phyloP scores from a whole-genome alignment of 1,140 invertebrate genomes.

The Anastrepha ludens region DNA sequence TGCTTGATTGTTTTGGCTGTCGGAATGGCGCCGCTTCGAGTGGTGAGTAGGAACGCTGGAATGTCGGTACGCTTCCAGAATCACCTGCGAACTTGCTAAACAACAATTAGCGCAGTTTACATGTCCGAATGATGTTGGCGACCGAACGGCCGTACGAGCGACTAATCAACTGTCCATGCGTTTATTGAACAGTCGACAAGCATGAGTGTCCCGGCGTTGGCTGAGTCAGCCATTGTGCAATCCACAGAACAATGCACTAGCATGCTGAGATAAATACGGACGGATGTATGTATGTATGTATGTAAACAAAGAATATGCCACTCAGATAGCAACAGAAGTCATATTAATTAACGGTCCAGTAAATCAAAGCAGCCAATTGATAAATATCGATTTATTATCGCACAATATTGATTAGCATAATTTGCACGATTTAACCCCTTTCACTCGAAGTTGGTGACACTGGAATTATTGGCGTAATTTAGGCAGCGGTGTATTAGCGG shows the following conservation, averaged over 20 bases:
- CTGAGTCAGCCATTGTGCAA: not conserved
- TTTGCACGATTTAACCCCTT: not conserved
- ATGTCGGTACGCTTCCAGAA: constrained; percentile 35
- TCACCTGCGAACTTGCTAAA: constrained; percentile 41
- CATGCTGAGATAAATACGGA: not conserved
- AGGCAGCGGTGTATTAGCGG: not conserved
- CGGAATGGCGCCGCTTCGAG: not conserved
- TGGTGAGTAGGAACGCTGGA: constrained; percentile 38
- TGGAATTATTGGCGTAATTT: not conserved
- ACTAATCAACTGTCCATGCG: not conserved
- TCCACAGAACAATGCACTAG: no score
- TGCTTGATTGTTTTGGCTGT: not conserved
- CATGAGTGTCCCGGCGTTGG: not conserved
- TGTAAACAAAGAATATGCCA: not conserved
- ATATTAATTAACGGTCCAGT: not conserved
- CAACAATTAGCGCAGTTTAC: constrained; percentile 27
- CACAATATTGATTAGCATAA: not conserved
- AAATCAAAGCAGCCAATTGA: not conserved
- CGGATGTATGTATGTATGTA: not conserved
- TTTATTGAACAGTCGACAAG: not conserved
- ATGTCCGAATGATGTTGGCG: not conserved
- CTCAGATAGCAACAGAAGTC: constrained; percentile 7
- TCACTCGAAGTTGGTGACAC: not conserved
- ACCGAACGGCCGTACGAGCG: not conserved
- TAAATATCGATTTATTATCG: constrained; percentile 7